Conservation (phyloP, 2,113 vertebrate genomes). For the Hydrochoerus hydrochaeris region DNA sequence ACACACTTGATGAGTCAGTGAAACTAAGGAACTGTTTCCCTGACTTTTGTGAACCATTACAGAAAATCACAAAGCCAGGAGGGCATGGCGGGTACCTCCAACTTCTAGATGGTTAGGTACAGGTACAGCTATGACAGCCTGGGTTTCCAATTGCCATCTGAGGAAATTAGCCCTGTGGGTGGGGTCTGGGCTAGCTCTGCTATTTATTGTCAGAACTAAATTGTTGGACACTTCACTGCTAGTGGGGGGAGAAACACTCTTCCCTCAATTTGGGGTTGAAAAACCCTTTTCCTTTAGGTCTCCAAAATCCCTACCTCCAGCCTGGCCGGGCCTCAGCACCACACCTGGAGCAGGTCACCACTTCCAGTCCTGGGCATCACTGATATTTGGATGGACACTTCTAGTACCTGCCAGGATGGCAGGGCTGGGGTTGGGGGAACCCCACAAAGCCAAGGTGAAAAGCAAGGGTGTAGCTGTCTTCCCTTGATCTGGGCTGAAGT, state of each 20-base stretch:
- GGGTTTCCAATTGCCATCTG: background rate
- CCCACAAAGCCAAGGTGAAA: background rate
- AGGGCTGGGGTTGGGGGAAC: background rate
- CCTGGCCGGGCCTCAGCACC: background rate
- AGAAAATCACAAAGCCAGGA: background rate
- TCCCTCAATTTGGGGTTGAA: background rate
- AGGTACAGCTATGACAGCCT: background rate
- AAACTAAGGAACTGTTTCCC: background rate
- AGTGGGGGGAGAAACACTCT: background rate
- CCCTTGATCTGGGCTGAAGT: background rate
- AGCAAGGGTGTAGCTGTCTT: background rate
- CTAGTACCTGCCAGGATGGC: background rate
- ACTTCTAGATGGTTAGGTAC: background rate
- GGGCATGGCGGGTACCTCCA: background rate
- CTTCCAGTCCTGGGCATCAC: background rate
- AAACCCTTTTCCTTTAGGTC: background rate
- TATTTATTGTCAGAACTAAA: background rate
- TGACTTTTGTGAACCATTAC: background rate
- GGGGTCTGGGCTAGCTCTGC: background rate
- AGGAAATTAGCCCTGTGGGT: background rate
- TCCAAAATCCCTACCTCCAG: background rate
- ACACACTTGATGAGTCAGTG: background rate
- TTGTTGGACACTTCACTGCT: background rate
- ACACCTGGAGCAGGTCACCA: background rate
- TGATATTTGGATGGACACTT: fast-evolving